These are phyloP conservation scores for Odiellus spinosus DNA, from an alignment of 2,888 invertebrate genomes.

Conservation along the genomic window DNA sequence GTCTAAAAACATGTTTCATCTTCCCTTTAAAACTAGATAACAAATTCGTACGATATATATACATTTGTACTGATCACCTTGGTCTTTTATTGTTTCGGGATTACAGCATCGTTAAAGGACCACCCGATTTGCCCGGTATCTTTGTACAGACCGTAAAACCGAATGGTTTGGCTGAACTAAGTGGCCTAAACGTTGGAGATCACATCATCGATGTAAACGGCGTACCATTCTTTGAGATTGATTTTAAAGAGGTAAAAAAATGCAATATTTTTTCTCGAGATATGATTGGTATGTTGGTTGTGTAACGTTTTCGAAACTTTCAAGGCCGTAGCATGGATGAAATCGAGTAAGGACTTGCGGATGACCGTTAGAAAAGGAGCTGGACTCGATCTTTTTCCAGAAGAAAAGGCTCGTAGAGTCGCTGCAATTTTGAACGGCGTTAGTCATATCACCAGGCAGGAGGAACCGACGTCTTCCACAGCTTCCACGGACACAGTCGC, in stretches of 20 bases:
- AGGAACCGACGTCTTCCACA: too few relatives aligned
- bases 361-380: constrained; percentile 58
- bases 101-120: constrained; percentile 4
- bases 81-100: not conserved
- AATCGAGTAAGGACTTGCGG: constrained; percentile 56
- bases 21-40: too few relatives aligned
- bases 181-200: constrained; percentile 3
- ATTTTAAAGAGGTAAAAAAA: constrained; percentile 4
- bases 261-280: not conserved
- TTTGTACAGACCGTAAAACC: constrained; percentile 1
- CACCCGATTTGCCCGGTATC: constrained; percentile 4
- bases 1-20: too few relatives aligned
- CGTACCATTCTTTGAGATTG: not conserved
- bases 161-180: not conserved
- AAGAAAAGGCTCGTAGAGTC: constrained; percentile 1
- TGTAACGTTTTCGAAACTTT: not conserved
- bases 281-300: not conserved
- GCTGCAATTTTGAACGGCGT: too few relatives aligned
- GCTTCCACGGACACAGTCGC: too few relatives aligned
- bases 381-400: constrained; percentile 12
- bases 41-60: too few relatives aligned
- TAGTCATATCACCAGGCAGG: too few relatives aligned
- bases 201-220: constrained; percentile 3
- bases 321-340: constrained; percentile 34
- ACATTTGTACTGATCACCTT: too few relatives aligned